These are phyloP conservation scores for Periphyllus acericola DNA, from an alignment of 2,888 invertebrate species.

Conservation along the genomic window DNA sequence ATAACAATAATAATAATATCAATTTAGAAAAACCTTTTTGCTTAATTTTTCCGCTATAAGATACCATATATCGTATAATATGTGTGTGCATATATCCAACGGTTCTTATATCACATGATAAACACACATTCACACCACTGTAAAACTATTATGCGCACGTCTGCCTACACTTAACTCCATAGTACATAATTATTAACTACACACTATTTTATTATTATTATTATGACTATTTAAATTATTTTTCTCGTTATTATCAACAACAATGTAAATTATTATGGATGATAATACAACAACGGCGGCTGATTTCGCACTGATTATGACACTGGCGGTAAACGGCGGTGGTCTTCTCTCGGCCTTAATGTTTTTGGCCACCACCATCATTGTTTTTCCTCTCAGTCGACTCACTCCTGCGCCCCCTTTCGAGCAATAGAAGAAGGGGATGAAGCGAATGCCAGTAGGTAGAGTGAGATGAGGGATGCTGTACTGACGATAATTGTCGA, in stretches of 20 bases:
- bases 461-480: slow-evolving; percentile 39
- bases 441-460: slow-evolving; percentile 5
- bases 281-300: slow-evolving; percentile 46
- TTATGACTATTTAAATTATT: slow-evolving; percentile 18
- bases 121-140: neutral
- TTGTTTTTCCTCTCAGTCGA: slow-evolving; percentile 50
- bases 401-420: slow-evolving; percentile 18
- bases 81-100: neutral
- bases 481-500: slow-evolving; percentile 57
- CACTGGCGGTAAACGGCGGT: slow-evolving; percentile 43
- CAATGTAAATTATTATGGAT: neutral
- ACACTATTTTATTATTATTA: slow-evolving; percentile 20
- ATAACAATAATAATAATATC: neutral
- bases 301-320: slow-evolving; percentile 51
- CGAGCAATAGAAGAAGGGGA: neutral
- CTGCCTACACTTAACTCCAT: neutral
- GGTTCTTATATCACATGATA: neutral
- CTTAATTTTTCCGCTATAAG: neutral
- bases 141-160: neutral
- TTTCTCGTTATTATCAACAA: slow-evolving; percentile 24
- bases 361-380: slow-evolving; percentile 56
- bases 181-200: neutral
- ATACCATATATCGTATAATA: neutral
- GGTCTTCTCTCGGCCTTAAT: slow-evolving; percentile 51
- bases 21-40: slow-evolving; percentile 2